Evolutionary conservation across 2,797 vertebrate genomes (phyloP).

Genomic region (Poecilia wingei): DNA sequence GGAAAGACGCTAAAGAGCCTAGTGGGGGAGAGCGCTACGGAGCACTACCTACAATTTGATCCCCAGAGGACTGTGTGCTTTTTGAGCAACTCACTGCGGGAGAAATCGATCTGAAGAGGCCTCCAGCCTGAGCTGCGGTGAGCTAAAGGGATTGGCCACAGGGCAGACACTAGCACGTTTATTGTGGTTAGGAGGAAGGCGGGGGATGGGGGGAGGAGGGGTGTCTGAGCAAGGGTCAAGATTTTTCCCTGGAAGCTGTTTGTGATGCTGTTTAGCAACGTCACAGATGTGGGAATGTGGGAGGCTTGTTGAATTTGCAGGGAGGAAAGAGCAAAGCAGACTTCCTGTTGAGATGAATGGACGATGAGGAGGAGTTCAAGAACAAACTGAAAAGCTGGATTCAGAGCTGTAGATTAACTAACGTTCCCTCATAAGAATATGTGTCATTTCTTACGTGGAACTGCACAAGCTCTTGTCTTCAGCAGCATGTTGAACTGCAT

Average conservation of each 20-base stretch:
- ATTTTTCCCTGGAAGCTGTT: slow-evolving; percentile 58
- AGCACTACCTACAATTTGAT: slow-evolving; percentile 67
- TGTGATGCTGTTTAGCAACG: slow-evolving; percentile 75
- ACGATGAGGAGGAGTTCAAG: slow-evolving; percentile 57
- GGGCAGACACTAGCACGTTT: slow-evolving; percentile 68
- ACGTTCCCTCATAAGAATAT: slow-evolving; percentile 17
- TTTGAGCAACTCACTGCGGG: slow-evolving; percentile 63
- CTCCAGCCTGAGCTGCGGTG: slow-evolving; percentile 55
- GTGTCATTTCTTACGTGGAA: slow-evolving; percentile 44
- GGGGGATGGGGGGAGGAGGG: not conserved
- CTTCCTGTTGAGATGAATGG: slow-evolving; percentile 73
- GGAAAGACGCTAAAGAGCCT: slow-evolving; percentile 65
- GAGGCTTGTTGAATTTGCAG: slow-evolving; percentile 53
- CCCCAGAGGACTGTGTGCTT: slow-evolving; percentile 61
- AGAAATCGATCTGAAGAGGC: slow-evolving; percentile 75
- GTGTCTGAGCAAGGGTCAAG: slow-evolving; percentile 16
- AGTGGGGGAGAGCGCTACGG: slow-evolving; percentile 52
- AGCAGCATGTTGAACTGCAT: slow-evolving; percentile 51
- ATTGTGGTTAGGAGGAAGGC: slow-evolving; percentile 26
- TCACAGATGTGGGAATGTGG: slow-evolving; percentile 73
- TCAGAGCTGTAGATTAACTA: slow-evolving; percentile 16
- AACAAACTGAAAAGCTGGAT: slow-evolving; percentile 29
- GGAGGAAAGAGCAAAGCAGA: slow-evolving; percentile 66
- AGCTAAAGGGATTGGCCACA: slow-evolving; percentile 77
- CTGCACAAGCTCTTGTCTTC: slow-evolving; percentile 42